Evolutionary conservation across 2,888 invertebrate genomes (phyloP).

Genomic region (Vannuccia rotundouncinata): DNA sequence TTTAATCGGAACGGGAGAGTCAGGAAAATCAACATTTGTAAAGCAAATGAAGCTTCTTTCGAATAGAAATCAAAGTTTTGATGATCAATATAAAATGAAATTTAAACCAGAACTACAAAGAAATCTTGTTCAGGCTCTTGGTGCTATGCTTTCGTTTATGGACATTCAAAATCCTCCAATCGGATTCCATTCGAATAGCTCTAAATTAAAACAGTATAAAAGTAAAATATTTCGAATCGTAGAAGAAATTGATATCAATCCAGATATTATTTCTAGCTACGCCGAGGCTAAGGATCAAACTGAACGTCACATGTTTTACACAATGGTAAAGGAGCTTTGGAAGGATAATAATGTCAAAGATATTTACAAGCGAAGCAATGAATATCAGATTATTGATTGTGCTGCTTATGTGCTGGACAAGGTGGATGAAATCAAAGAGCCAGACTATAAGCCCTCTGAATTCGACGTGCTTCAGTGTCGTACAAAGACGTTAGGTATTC

Average conservation of each 20-base stretch:
- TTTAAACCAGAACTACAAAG: conserved; percentile 35
- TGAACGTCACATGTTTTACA: conserved; percentile 32
- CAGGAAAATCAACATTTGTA: conserved; percentile 37
- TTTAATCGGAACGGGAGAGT: conserved; percentile 37
- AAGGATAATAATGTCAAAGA: conserved; percentile 32
- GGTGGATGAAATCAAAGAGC: conserved; percentile 7
- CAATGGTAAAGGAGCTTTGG: conserved; percentile 28
- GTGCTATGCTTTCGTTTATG: conserved; percentile 35
- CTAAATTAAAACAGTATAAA: not conserved
- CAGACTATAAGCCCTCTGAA: conserved; percentile 36
- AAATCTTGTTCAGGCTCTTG: conserved; percentile 31
- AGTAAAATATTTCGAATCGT: conserved; percentile 27
- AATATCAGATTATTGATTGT: conserved; percentile 37
- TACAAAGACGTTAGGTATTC: conserved; percentile 38
- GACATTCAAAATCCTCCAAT: not conserved
- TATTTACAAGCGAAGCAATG: conserved; percentile 32
- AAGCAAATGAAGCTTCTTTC: conserved; percentile 39
- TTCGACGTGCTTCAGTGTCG: conserved; percentile 36
- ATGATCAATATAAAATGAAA: conserved; percentile 25
- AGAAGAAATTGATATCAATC: conserved; percentile 31
- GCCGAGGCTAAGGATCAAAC: not conserved
- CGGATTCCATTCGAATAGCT: not conserved
- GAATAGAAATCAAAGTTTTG: conserved; percentile 30
- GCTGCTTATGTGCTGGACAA: conserved; percentile 35
- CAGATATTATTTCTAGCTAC: conserved; percentile 34